These are phyloP conservation scores for Polia nebulosa DNA, from an alignment of 2,888 invertebrate species.

Conservation along the genomic window DNA sequence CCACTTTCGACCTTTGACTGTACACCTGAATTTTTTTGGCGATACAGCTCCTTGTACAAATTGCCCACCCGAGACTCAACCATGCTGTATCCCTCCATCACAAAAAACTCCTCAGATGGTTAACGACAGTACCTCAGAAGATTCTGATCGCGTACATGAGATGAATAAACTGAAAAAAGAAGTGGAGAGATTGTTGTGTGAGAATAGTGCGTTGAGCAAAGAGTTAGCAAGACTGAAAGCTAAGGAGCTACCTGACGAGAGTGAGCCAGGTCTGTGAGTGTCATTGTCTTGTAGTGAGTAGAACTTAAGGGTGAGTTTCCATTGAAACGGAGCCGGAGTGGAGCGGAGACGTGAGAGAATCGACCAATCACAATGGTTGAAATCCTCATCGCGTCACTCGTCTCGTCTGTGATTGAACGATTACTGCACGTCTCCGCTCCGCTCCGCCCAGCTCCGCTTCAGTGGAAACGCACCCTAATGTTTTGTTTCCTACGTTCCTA, in stretches of 20 bases:
- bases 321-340: too few species aligned
- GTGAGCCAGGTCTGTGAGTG: conserved; percentile 67
- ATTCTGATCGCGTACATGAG: conserved; percentile 66
- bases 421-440: too few species aligned
- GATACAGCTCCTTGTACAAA: conserved; percentile 66
- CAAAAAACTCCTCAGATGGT: conserved; percentile 16
- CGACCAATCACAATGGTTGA: too few species aligned
- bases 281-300: conserved; percentile 49
- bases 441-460: too few species aligned
- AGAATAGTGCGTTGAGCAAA: conserved; percentile 79
- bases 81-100: not conserved
- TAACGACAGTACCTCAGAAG: conserved; percentile 27
- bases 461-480: too few species aligned
- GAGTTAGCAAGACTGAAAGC: conserved; percentile 75
- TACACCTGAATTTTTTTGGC: conserved; percentile 55
- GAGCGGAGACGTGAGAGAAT: too few species aligned
- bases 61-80: conserved; percentile 37
- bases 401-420: too few species aligned
- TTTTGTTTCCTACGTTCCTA: too few species aligned
- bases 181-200: conserved; percentile 73
- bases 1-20: not conserved
- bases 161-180: conserved; percentile 72
- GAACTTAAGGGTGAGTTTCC: too few species aligned
- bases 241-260: conserved; percentile 39
- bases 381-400: too few species aligned